Evolutionary conservation across 2,113 vertebrate genomes (phyloP), one percentile per base, ranked within the genome.

Genomic region (Clarias gariepinus): DNA sequence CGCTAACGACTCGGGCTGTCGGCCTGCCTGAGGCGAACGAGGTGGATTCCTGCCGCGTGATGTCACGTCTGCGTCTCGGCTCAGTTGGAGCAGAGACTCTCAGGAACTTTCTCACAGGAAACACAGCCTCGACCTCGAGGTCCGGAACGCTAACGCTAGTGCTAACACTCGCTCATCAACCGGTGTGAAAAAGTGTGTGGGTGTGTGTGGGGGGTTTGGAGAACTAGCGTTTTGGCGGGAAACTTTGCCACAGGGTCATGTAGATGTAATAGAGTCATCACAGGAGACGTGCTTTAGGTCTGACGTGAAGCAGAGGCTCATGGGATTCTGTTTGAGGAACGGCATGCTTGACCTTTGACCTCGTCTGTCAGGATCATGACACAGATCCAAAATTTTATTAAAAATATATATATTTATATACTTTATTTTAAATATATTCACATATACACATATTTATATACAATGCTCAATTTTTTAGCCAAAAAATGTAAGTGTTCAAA

Each of bases 61-160:
- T 81, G 87, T 87, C 84, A 87, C 23, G 86, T 85, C 81, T 84
- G 71, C 36, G 77, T 69, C n/a, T 41, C 28, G 12, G 83, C 86
- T 81, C 73, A 33, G 41, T 41, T 87, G 73, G 23, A 55, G 52
- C 30, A 21, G 55, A 81, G 41, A n/a, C 33, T 81, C n/a, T 63
- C 19, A 47, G 60, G 19, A 58, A 19, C 13, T 23, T 53, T 80
- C 87, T 57, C 55, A 55, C 77, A 81, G 66, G 16, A 41, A 41
- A 28, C 2, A 8, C 9, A 36, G 57, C 53, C 30, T 3, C 21
- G 30, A 58, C 66, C 53, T 58, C 21, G 6, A 47, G 18, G 19
- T 0, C 41, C 28, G n/a, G 8, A 79, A 79, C 4, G 9, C 74
- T 16, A 47, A 77, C 23, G 4, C 73, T 36, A 47, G 7, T 47